A percentile compares a stretch with the other conserved stretches of the same genome.
phyloP scores from a whole-genome alignment of 2,797 vertebrate species.

The Hydrophis major region DNA sequence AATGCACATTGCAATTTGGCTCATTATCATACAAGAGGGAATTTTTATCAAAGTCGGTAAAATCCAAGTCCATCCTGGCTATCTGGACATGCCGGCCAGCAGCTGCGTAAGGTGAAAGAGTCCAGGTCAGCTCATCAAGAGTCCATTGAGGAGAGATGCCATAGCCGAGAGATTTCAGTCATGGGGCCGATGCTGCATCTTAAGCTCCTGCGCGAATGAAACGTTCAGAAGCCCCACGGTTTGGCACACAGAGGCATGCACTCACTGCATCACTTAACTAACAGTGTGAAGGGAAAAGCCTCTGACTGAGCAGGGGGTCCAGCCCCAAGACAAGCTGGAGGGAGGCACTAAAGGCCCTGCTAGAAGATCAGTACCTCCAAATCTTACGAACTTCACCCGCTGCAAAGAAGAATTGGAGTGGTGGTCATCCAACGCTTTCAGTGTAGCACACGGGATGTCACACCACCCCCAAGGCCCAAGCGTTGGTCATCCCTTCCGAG shows the following conservation, averaged over 20 bases:
- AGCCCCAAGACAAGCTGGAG: background rate
- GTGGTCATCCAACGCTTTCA: background rate
- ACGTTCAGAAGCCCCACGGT: background rate
- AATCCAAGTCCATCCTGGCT: conserved; percentile 36
- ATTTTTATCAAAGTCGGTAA: conserved; percentile 19
- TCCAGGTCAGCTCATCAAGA: conserved; percentile 50
- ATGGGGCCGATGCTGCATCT: conserved; percentile 19
- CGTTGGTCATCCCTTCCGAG: rapidly evolving
- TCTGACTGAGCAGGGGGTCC: background rate
- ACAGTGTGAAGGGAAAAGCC: background rate
- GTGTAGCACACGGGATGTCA: background rate
- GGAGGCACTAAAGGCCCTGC: background rate
- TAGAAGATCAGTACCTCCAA: background rate
- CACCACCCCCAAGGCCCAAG: rapidly evolving
- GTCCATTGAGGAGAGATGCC: conserved; percentile 8
- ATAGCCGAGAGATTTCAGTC: conserved; percentile 31
- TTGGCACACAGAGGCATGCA: background rate
- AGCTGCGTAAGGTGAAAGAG: conserved; percentile 45
- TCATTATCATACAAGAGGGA: conserved; percentile 27
- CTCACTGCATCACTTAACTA: background rate
- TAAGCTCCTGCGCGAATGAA: conserved; percentile 15
- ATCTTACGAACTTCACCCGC: too few species aligned
- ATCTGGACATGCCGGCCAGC: conserved; percentile 54
- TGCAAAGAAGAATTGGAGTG: too few species aligned
- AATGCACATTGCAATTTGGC: conserved; percentile 34